These are phyloP conservation scores for Ecdyonurus torrentis DNA, from an alignment of 2,888 invertebrate species.

Conservation along the genomic window DNA sequence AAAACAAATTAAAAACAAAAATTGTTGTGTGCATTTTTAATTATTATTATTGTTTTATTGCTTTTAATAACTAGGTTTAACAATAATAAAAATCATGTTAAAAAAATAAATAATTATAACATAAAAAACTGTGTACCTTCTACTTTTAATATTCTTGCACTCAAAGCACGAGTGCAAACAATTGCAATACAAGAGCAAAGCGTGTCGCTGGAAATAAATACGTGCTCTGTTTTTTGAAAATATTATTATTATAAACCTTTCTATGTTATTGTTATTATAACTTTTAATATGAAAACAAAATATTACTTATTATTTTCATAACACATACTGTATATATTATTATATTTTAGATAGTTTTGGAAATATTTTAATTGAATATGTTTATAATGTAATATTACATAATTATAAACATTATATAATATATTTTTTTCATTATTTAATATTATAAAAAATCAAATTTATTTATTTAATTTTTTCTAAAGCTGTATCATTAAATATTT, in stretches of 20 bases:
- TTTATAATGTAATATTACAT: no score
- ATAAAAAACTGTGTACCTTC: no score
- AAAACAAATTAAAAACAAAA: no score
- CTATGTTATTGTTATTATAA: not conserved
- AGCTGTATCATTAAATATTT: not conserved
- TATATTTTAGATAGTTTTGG: no score
- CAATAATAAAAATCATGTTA: no score
- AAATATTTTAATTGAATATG: no score
- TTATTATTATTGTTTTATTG: no score
- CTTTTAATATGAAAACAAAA: not conserved
- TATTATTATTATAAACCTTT: not conserved
- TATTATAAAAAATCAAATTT: not conserved
- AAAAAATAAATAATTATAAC: no score
- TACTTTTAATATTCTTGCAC: no score
- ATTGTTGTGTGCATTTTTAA: no score
- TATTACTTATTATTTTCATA: not conserved
- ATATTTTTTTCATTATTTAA: not conserved
- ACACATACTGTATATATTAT: no score
- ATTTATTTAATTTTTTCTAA: not conserved
- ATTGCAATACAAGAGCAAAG: not conserved
- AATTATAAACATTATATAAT: not conserved
- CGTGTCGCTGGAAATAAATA: not conserved
- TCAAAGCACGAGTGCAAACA: not conserved
- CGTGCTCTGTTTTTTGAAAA: not conserved
- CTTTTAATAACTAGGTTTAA: no score